phyloP scores from a whole-genome alignment of 2,888 invertebrate species.

The Eremobia ochroleuca region DNA sequence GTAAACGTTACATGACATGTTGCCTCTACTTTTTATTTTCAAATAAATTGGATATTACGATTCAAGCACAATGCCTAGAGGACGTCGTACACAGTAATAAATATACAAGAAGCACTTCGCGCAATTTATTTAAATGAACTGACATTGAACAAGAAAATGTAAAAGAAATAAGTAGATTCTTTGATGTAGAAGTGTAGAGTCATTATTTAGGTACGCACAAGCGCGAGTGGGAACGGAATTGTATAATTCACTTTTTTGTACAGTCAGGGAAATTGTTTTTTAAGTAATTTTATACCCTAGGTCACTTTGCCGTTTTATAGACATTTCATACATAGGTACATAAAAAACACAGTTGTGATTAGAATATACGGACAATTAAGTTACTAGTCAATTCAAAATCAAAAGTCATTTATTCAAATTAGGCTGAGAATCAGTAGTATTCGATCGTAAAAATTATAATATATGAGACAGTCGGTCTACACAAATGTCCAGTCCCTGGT shows the following conservation, averaged over 20 bases:
- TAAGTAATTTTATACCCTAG: too few relatives aligned
- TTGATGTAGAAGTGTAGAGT: constrained; percentile 32
- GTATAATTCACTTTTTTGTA: neutral
- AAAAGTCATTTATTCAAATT: too few relatives aligned
- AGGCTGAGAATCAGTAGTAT: too few relatives aligned
- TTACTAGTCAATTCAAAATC: too few relatives aligned
- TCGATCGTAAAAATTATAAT: too few relatives aligned
- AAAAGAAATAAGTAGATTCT: constrained; percentile 20
- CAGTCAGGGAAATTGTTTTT: neutral
- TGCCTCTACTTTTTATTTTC: constrained; percentile 18
- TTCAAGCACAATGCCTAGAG: constrained; percentile 38
- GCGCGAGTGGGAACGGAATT: neutral
- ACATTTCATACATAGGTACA: neutral
- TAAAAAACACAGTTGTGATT: too few relatives aligned
- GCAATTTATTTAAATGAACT: constrained; percentile 39
- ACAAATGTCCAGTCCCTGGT: too few relatives aligned
- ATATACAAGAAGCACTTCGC: constrained; percentile 21
- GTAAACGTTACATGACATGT: constrained; percentile 2
- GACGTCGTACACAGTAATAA: constrained; percentile 28
- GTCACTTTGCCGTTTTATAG: neutral
- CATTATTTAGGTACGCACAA: constrained; percentile 14
- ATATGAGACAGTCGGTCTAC: too few relatives aligned
- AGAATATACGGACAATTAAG: too few relatives aligned
- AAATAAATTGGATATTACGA: constrained; percentile 36
- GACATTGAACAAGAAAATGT: constrained; percentile 33